These are phyloP conservation scores for Pseudomyrmex sp. DNA, from an alignment of 1,140 invertebrate genomes.

Conservation along the genomic window DNA sequence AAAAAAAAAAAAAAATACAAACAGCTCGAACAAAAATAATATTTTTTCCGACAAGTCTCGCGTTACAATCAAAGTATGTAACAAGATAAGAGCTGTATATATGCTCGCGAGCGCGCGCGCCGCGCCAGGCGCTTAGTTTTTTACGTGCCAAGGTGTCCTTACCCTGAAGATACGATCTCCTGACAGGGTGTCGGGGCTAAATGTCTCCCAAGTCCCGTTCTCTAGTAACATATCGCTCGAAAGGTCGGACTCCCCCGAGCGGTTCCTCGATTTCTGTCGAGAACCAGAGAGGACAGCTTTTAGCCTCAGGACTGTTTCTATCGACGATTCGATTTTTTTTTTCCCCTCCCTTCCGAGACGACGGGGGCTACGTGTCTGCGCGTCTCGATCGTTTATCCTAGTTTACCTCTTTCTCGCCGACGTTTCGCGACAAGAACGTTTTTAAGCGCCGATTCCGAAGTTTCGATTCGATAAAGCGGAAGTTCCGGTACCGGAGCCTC, in stretches of 20 bases:
- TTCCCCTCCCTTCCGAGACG: background rate
- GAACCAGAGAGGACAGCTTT: slow-evolving; percentile 82
- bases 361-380: background rate
- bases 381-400: slow-evolving; percentile 45
- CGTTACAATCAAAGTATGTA: slow-evolving; percentile 31
- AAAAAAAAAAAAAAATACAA: slow-evolving; percentile 47
- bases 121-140: slow-evolving; percentile 49
- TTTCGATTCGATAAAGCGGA: slow-evolving; percentile 26
- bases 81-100: slow-evolving; percentile 30
- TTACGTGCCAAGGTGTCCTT: slow-evolving; percentile 78
- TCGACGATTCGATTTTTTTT: slow-evolving; percentile 40
- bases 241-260: slow-evolving; percentile 83
- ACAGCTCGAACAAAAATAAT: slow-evolving; percentile 53
- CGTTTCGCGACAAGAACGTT: slow-evolving; percentile 11
- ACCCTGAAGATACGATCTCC: slow-evolving; percentile 86
- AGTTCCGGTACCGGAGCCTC: background rate
- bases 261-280: slow-evolving; percentile 85
- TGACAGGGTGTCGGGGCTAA: slow-evolving; percentile 85
- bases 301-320: slow-evolving; percentile 64
- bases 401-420: slow-evolving; percentile 13
- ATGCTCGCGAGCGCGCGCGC: slow-evolving; percentile 43
- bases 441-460: slow-evolving; percentile 41
- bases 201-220: slow-evolving; percentile 88
- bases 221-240: slow-evolving; percentile 86
- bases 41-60: slow-evolving; percentile 47